Evolutionary conservation across 2,888 invertebrate species (phyloP), one percentile per base, ranked within the genome.

Genomic region (Tetramorium bicarinatum): DNA sequence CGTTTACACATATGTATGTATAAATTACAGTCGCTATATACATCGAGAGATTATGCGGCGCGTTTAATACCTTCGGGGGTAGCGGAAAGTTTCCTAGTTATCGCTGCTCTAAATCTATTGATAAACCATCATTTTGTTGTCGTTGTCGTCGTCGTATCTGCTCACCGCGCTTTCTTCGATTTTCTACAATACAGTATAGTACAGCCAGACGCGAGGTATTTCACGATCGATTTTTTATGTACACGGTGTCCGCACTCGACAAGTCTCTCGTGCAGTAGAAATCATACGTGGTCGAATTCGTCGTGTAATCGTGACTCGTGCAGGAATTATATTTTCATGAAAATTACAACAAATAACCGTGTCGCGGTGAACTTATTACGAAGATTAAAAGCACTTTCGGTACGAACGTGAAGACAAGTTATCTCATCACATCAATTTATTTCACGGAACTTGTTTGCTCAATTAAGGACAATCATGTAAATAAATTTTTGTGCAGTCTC

Each of bases 11-110:
- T 89, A 92, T 85, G 87, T 87, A 91, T 85, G 87, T 91, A 93
- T 93, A 92, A 93, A 94, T 93, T 93, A 93, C 93, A 93, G 88
- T 91, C 77, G 88, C 89, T 93, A 93, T 93, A 87, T 93, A 93
- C 93, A 93, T 87, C 87, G 92, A 92, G 90, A 91, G 85, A 90
- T 89, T 86, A 89, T 90, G 88, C 87, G 91, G 86, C 89, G 87
- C 83, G 81, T 87, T 88, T 88, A 88, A 89, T 88, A 75, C 83
- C 34, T 83, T 72, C 82, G 77, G 87, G 87, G 82, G 82, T 87
- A 83, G 77, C 49, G 83, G 88, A 85, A 83, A 87, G 61, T 80
- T 82, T 81, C 74, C 82, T 82, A 64, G 29, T 74, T 83, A 87
- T 87, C 86, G 85, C 81, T 83, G 54, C 71, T 80, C 82, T 89